Evolutionary conservation across 2,888 invertebrate species (phyloP).

Genomic region (Cerastoderma edule): DNA sequence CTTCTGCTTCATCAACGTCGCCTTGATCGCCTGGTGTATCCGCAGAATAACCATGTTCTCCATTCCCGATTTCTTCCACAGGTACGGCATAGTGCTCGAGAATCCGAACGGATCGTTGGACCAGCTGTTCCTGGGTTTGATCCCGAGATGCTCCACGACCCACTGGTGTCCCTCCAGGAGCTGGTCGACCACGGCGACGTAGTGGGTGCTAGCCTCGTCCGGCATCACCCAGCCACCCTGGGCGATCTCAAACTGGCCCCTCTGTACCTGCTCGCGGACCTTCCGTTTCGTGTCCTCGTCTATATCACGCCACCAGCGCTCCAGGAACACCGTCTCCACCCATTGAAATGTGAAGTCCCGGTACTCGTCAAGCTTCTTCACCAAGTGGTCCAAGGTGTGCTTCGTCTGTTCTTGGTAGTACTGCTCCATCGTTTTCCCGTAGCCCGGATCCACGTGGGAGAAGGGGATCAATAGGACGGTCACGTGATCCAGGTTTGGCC

Average conservation of each 20-base stretch:
- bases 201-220: conserved; percentile 82
- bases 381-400: conserved; percentile 91
- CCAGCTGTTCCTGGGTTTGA: conserved; percentile 82
- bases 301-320: conserved; percentile 82
- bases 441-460: conserved; percentile 98
- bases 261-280: conserved; percentile 68
- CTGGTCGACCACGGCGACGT: conserved; percentile 81
- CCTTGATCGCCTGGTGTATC: conserved; percentile 92
- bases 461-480: conserved; percentile 91
- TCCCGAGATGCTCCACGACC: conserved; percentile 85
- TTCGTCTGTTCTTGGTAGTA: conserved; percentile 92
- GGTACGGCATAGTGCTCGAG: conserved; percentile 81
- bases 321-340: conserved; percentile 82
- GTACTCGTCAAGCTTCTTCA: conserved; percentile 92
- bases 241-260: conserved; percentile 82
- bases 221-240: conserved; percentile 83
- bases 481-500: conserved; percentile 59
- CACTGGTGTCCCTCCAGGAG: conserved; percentile 83
- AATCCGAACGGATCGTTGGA: conserved; percentile 83
- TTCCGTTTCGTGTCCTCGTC: conserved; percentile 71
- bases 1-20: conserved; percentile 90
- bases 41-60: conserved; percentile 82
- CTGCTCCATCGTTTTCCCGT: conserved; percentile 97
- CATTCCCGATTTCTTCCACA: conserved; percentile 80
- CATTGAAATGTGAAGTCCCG: conserved; percentile 87